These are phyloP conservation scores for Poeciliopsis occidentalis DNA, from an alignment of 2,113 vertebrate genomes.

Conservation along the genomic window DNA sequence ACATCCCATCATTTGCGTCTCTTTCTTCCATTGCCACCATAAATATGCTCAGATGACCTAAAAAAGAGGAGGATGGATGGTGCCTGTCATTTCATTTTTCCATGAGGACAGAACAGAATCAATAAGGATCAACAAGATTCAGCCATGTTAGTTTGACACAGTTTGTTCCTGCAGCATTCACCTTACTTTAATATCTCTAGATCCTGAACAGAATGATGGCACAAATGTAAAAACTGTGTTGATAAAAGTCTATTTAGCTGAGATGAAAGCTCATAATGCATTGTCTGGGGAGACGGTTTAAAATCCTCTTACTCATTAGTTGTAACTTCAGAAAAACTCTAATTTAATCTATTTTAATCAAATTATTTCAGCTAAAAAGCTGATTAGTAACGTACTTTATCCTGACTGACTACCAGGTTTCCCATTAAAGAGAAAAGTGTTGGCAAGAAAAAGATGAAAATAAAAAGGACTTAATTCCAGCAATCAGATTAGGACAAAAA, in stretches of 20 bases:
- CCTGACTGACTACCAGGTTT: background rate
- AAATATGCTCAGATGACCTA: conserved; percentile 50
- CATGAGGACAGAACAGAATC: background rate
- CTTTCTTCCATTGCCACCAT: conserved; percentile 46
- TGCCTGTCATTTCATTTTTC: conserved; percentile 13
- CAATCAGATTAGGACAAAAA: background rate
- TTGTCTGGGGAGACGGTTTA: background rate
- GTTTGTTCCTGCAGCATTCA: background rate
- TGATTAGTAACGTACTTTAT: background rate
- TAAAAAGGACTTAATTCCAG: background rate
- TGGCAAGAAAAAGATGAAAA: background rate
- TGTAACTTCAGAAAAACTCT: background rate
- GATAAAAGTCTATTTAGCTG: background rate
- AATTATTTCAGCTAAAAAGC: background rate
- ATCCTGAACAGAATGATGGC: background rate
- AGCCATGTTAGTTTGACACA: background rate
- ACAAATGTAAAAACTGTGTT: background rate
- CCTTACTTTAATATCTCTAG: background rate
- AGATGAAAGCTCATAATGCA: background rate
- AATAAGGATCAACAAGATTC: conserved; percentile 14
- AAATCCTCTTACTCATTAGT: background rate
- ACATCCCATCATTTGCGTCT: conserved; percentile 52
- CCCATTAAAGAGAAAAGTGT: background rate
- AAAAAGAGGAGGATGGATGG: conserved; percentile 34
- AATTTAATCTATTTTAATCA: background rate